Conservation (phyloP, 2,888 invertebrate genomes). For the Noctua janthe region DNA sequence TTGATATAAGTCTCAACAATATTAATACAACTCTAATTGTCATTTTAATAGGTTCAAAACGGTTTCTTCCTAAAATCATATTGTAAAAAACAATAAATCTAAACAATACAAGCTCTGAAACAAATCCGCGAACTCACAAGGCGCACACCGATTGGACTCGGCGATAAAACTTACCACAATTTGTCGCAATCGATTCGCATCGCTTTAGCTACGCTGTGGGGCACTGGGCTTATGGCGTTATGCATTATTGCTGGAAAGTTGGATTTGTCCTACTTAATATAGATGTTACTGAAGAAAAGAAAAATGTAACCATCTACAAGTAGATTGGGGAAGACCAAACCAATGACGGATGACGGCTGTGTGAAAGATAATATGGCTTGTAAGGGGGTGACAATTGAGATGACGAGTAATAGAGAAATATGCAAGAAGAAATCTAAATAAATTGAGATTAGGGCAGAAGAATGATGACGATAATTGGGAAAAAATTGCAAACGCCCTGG, state of each 20-base stretch:
- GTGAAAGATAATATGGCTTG: background rate
- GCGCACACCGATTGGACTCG: slow-evolving; percentile 74
- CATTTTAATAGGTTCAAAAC: background rate
- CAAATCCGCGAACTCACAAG: slow-evolving; percentile 59
- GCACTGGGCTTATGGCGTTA: slow-evolving; percentile 65
- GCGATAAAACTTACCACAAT: slow-evolving; percentile 78
- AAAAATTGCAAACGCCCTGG: background rate
- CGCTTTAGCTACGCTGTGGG: slow-evolving; percentile 71
- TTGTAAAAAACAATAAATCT: background rate
- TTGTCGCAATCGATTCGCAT: slow-evolving; percentile 79
- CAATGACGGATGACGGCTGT: background rate
- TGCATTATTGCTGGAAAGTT: slow-evolving; percentile 38
- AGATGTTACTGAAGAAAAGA: background rate
- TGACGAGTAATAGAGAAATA: background rate
- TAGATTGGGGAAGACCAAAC: background rate
- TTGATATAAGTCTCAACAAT: background rate
- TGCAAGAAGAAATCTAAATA: background rate
- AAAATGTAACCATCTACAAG: background rate
- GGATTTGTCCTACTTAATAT: slow-evolving; percentile 4
- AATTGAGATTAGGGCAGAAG: background rate
- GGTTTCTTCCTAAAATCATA: background rate
- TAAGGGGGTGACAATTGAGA: background rate
- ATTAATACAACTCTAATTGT: background rate
- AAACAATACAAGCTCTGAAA: slow-evolving; percentile 27
- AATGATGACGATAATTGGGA: no score